These are phyloP conservation scores for Ptilorrhoa leucosticta DNA, from an alignment of 2,113 vertebrate species.

Conservation along the genomic window DNA sequence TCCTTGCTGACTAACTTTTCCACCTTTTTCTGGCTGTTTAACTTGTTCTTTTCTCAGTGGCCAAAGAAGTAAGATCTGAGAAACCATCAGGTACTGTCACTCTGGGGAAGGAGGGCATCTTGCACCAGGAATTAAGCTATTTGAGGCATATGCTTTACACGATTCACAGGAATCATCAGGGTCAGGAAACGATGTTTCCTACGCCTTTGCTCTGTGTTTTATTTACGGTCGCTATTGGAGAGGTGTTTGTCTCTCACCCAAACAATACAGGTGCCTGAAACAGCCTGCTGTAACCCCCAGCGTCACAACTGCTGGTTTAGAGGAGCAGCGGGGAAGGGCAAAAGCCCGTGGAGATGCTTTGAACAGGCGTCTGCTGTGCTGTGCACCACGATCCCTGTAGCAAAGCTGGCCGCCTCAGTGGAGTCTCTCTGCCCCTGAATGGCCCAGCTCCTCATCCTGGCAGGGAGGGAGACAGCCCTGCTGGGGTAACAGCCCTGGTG, in stretches of 20 bases:
- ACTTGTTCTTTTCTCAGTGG: neutral
- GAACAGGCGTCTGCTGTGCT: fast-evolving
- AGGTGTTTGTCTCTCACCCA: neutral
- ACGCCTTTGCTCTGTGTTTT: neutral
- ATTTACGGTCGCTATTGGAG: fast-evolving
- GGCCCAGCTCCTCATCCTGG: neutral
- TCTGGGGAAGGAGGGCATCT: neutral
- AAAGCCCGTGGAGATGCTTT: neutral
- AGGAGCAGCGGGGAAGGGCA: neutral
- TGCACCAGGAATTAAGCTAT: neutral
- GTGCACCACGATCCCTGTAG: fast-evolving
- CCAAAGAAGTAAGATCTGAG: neutral
- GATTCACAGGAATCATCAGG: neutral
- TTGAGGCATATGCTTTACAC: neutral
- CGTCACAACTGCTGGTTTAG: neutral
- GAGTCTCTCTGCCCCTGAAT: neutral
- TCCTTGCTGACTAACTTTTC: neutral
- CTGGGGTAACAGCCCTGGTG: neutral
- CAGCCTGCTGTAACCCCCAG: neutral
- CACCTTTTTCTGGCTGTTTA: neutral
- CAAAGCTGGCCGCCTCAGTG: neutral
- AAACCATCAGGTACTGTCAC: neutral
- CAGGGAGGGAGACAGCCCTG: neutral
- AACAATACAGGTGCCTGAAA: neutral
- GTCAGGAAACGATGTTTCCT: neutral